phyloP scores from a whole-genome alignment of 1,140 invertebrate species.

The Pachypeltis micranthus region DNA sequence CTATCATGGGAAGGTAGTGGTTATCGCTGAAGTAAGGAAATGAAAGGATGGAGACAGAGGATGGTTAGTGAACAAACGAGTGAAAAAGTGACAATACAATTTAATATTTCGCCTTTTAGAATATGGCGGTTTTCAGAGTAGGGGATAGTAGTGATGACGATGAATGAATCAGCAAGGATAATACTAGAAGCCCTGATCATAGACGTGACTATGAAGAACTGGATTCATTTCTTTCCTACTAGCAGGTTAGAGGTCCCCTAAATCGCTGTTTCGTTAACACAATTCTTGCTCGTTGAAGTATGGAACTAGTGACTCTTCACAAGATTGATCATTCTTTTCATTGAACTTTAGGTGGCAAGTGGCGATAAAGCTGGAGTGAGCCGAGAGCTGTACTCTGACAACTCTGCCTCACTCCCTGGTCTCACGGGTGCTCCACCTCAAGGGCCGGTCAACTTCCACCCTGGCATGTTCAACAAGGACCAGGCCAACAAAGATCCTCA shows the following conservation, averaged over 20 bases:
- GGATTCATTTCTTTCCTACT: too few species aligned
- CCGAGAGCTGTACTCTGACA: slow-evolving; percentile 42
- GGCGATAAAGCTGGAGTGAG: neutral
- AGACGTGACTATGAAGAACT: too few species aligned
- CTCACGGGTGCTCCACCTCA: slow-evolving; percentile 43
- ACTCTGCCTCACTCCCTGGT: slow-evolving; percentile 57
- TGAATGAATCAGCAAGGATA: too few species aligned
- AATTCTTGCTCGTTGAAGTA: neutral
- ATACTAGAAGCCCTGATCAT: too few species aligned
- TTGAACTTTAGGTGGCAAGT: neutral
- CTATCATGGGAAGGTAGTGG: too few species aligned
- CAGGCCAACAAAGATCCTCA: slow-evolving; percentile 17
- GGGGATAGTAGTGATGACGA: too few species aligned
- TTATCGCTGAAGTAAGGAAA: too few species aligned
- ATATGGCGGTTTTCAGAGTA: too few species aligned
- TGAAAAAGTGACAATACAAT: too few species aligned
- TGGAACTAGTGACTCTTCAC: neutral
- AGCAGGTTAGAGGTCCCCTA: neutral
- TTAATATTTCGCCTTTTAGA: too few species aligned
- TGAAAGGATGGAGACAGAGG: too few species aligned
- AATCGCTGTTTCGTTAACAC: neutral
- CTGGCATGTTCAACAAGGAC: slow-evolving; percentile 60
- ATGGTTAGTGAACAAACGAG: too few species aligned
- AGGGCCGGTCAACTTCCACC: slow-evolving; percentile 56
- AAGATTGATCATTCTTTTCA: neutral